Evolutionary conservation across 2,888 invertebrate species (phyloP), one percentile per base, ranked within the genome.

Genomic region (Cabera pusaria): DNA sequence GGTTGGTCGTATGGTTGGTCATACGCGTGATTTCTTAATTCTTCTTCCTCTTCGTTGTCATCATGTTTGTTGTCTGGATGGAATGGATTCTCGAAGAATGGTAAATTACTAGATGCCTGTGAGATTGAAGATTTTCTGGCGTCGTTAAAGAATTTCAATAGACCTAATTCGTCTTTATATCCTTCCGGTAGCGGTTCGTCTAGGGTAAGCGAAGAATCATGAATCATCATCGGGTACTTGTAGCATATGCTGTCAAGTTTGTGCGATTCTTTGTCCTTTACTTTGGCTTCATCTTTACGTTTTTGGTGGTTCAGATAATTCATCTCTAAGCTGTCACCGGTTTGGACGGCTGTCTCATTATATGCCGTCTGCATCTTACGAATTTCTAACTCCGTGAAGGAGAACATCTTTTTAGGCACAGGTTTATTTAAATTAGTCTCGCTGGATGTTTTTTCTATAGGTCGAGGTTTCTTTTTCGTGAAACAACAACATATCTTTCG

Each of bases 331-430:
- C 80, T 81, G 1, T 64, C 65, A 14, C 73, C 76, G 0, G 87
- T 86, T 67, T 87, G 87, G 1, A 79, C 67, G 2, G 56, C 65
- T 21, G 41, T 59, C 20, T 82, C 73, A 29, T 17, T 47, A 3
- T 25, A 18, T 0, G 48, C 11, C 18, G 22, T 12, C 16, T 49
- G 41, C 31, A 74, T 66, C 56, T 71, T 78, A 7, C 44, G 44
- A 39, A 85, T 54, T 51, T 84, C 83, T 6, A 68, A 33, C 52
- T 81, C 65, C 4, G 74, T 56, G 48, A 76, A 85, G 1, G 81
- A 77, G 43, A 51, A 78, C 20, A 51, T 49, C 44, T 50, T 56
- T 9, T 39, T 52, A 25, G 45, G 2, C 5, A 20, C 5, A 2
- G 24, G 8, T 29, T 2, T 7, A 17, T 10, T 12, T n/a, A n/a